Base-by-base conservation (phyloP, 2,888 invertebrate genomes). In the Leucophora obtusa region DNA sequence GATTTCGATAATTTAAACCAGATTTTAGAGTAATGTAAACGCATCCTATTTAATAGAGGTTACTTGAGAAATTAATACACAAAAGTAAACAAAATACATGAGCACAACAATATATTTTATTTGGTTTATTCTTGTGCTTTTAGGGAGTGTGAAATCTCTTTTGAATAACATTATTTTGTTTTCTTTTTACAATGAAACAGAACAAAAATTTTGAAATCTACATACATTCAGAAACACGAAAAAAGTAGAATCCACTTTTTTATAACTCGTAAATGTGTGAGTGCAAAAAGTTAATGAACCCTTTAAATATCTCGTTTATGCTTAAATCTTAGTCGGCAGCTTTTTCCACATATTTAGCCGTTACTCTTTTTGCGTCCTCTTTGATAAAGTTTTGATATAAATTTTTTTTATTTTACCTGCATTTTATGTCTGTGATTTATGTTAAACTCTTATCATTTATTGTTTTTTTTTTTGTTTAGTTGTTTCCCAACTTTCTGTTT, bases 401-500 rank as follows among this genome's bases (percentile, higher is more conserved):
- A 54, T 69, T 65, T 68, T 21, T 21, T 4, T n/a, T 24, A 24
- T 24, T 24, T 69, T 70, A 76, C 70, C 76, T 76, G 70, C 58
- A 58, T 53, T 58, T 70, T 59, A 59, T 69, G 35, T 56, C 51
- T 56, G 38, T 62, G 21, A 69, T 56, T 69, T 69, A 63, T 65
- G n/a, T n/a, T n/a, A 47, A 47, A 47, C 43, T 47, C 43, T 47
- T 47, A 47, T 47, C 43, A 47, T 47, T 47, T 47, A 47, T 47
- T 47, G 43, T n/a, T n/a, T 14, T 43, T 47, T 47, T 43, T 54
- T 43, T 58, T 21, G 15, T 43, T 35, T 62, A 10, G n/a, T n/a
- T n/a, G n/a, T 11, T 18, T 35, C n/a, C n/a, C 5, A 11, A 47
- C 43, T 51, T 58, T 62, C 35, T 69, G 54, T n/a, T 51, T 47